Base-by-base conservation (phyloP, 2,797 vertebrate species). In the Salarias fasciatus region DNA sequence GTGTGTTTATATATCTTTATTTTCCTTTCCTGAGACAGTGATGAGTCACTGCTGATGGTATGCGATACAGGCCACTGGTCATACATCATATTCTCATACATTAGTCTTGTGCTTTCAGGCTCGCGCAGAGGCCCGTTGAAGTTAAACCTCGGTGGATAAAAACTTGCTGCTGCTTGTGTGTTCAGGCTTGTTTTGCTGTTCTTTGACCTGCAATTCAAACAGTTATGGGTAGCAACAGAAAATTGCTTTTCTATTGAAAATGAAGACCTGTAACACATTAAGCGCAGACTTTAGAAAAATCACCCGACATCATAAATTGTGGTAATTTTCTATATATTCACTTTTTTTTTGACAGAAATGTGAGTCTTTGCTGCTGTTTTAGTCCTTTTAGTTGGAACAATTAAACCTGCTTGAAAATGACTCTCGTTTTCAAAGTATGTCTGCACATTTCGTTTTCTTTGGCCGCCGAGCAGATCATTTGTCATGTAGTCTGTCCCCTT, bases 1-100 rank as follows among this genome's bases (percentile, higher is more conserved):
- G 71, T 68, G 70, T 86, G 79, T 90, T 82, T 84, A 79, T 55
- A 53, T 77, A 53, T 77, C 76, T 69, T 70, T 83, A 71, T 72
- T 72, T 76, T 85, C 83, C 68, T 75, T 58, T 77, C 64, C 78
- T 83, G 55, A 79, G 75, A 80, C 71, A 50, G 59, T 53, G 70
- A 75, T 89, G 89, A 89, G 72, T 88, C 88, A 90, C 15, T 54
- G 56, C 58, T 76, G 75, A 86, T 86, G 80, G 77, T 86, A 83
- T 87, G 75, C 12, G 69, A 82, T 78, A 79, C 81, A 80, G 60
- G 29, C 67, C 79, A 81, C 61, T 45, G 78, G 79, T 83, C 82
- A 75, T 82, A 68, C 71, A 80, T 78, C 58, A 77, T 74, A 54
- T 73, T 69, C 82, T 83, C 67, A 79, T 84, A 73, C 63, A 47